phyloP scores from a whole-genome alignment of 1,140 invertebrate species.

The Pogonognathellus flavescens region DNA sequence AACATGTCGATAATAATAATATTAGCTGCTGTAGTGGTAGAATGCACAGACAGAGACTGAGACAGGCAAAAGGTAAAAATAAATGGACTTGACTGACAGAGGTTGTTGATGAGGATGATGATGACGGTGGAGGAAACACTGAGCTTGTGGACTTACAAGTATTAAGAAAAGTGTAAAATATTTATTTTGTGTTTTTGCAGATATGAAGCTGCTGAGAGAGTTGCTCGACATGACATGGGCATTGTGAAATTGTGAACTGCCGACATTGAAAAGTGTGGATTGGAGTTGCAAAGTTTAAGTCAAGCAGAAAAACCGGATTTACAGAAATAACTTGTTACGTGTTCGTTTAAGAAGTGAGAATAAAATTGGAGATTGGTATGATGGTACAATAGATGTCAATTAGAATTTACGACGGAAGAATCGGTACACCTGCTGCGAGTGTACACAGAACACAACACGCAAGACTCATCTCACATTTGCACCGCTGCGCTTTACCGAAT shows the following conservation, averaged over 20 bases:
- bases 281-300: conserved; percentile 1
- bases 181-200: neutral
- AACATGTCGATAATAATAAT: no score
- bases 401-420: neutral
- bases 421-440: no score
- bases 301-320: conserved; percentile 36
- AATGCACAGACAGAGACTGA: no score
- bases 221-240: neutral
- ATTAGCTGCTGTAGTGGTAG: no score
- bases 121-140: no score
- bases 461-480: no score
- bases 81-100: no score
- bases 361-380: neutral
- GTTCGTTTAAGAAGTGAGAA: conserved; percentile 24
- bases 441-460: no score
- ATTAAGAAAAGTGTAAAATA: neutral
- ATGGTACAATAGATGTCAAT: conserved; percentile 27
- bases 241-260: neutral
- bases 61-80: no score
- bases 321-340: neutral
- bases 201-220: neutral
- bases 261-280: neutral
- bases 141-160: no score
- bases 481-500: neutral
- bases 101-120: no score